Percentiles rank a stretch among this genome's conserved stretches.
These are phyloP conservation scores for Drosophila lacteicornis DNA, from an alignment of 1,140 invertebrate species.

Conservation along the genomic window DNA sequence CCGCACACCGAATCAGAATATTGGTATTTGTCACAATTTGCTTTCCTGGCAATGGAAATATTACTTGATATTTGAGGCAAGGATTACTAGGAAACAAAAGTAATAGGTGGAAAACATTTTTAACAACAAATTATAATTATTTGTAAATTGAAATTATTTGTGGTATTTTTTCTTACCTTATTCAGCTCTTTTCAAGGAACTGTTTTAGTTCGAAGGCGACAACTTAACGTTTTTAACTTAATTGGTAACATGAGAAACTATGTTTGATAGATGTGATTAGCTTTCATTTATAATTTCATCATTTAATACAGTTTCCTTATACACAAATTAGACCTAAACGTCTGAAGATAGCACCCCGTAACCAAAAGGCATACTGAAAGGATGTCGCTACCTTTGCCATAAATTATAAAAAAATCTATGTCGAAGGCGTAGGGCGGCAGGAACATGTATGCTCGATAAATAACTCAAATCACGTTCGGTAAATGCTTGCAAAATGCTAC, in stretches of 20 bases:
- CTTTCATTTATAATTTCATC: not conserved
- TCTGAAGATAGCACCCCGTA: not conserved
- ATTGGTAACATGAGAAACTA: no score
- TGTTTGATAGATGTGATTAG: no score
- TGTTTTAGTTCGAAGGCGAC: no score
- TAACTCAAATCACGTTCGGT: constrained; percentile 78
- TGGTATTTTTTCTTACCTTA: not conserved
- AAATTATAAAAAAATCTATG: constrained; percentile 4
- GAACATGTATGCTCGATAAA: constrained; percentile 67
- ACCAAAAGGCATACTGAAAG: not conserved
- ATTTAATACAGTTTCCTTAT: not conserved
- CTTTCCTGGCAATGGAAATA: not conserved
- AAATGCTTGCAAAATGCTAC: constrained; percentile 76
- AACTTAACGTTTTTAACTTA: no score
- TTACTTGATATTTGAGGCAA: not conserved
- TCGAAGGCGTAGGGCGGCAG: not conserved
- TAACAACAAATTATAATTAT: no score
- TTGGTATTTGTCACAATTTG: not conserved
- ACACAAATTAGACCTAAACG: not conserved
- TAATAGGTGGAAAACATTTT: not conserved
- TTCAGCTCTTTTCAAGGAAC: no score
- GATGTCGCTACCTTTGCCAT: not conserved
- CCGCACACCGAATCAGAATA: not conserved
- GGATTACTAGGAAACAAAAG: not conserved
- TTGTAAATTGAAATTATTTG: not conserved